Conservation (phyloP, 2,113 vertebrate species). For the Psammodynastes pulverulentus region DNA sequence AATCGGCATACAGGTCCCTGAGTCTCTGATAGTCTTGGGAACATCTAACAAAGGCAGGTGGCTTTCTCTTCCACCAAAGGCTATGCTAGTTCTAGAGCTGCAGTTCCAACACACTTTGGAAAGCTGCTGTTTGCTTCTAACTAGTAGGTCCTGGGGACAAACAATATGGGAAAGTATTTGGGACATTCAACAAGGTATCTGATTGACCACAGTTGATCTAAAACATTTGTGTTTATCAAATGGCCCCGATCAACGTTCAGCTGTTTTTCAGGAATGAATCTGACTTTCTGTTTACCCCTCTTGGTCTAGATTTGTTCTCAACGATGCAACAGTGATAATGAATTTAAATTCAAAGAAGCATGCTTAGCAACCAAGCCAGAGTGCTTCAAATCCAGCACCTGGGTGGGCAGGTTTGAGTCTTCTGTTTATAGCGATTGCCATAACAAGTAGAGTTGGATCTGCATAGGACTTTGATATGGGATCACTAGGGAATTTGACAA, state of each 20-base stretch:
- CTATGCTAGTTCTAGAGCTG: constrained; percentile 60
- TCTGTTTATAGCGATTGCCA: neutral
- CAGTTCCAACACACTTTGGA: constrained; percentile 39
- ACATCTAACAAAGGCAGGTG: constrained; percentile 63
- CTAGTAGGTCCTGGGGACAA: neutral
- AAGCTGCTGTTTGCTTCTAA: neutral
- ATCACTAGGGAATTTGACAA: neutral
- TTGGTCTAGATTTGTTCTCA: neutral
- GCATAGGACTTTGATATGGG: neutral
- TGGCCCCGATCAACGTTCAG: neutral
- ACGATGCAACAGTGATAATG: neutral
- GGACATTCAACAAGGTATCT: neutral
- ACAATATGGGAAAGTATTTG: neutral
- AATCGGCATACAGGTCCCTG: constrained; percentile 70
- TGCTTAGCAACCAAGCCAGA: neutral
- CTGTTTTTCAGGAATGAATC: neutral
- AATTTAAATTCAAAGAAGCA: neutral
- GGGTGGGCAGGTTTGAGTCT: neutral
- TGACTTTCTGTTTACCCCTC: neutral
- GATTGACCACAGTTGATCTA: neutral
- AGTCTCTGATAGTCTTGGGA: constrained; percentile 67
- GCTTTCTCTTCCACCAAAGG: constrained; percentile 26
- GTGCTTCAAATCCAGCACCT: neutral
- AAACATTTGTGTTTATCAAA: neutral
- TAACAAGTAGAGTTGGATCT: neutral